Base-by-base conservation (phyloP, 2,888 invertebrate genomes). In the Sesia apiformis region DNA sequence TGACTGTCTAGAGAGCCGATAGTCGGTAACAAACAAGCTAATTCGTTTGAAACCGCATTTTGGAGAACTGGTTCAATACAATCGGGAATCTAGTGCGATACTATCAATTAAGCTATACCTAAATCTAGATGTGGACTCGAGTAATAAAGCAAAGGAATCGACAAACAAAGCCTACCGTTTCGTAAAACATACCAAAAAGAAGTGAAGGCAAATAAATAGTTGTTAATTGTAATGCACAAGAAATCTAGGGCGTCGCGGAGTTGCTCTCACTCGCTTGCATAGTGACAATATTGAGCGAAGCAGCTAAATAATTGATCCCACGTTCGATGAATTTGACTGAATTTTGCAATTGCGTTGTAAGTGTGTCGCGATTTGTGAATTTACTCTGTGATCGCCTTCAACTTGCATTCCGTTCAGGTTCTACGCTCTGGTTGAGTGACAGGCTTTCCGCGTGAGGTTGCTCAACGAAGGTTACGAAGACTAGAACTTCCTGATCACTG, bases 261-360 rank as follows among this genome's bases (percentile, higher is more conserved):
- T 52, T 69, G 70, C 59, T 72, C 71, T 75, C 50, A 40, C 38
- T 53, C 63, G 58, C 62, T 62, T 53, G 59, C 58, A 56, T 56
- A 63, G 67, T 80, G 76, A 81, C 78, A 78, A 80, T 62, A 64
- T 55, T 58, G 61, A 78, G 66, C 74, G 71, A 68, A 76, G 65
- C 78, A 72, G 65, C 65, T 78, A 68, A 77, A 79, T 83, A 78
- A 83, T 84, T 79, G 75, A 80, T 87, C 85, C 79, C 84, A 86
- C 86, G 86, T 82, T 84, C 83, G 78, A 62, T 56, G 61, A 74
- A 74, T 81, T 78, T 71, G 72, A 68, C 62, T 69, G 65, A 56
- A 53, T 55, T 54, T 56, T 65, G 69, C 59, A 75, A 77, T 51
- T 59, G 51, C 40, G 52, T 69, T 72, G 66, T 63, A 60, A 66